Conservation (phyloP, 2,888 invertebrate genomes). For the Diaphora mendica region DNA sequence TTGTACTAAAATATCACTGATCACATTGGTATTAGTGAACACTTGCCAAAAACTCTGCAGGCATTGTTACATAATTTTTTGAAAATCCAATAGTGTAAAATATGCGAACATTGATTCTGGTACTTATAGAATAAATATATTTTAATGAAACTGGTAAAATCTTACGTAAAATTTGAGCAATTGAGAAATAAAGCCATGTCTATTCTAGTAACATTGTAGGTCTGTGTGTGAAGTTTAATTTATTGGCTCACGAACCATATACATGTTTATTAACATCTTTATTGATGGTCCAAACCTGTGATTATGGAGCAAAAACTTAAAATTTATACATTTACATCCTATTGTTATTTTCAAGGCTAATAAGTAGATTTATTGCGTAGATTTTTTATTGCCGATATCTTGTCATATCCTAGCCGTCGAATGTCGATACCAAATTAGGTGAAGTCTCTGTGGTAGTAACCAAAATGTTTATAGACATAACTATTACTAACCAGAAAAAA, state of each 20-base stretch:
- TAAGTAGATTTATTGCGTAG: background rate
- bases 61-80: too few species aligned
- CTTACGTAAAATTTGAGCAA: background rate
- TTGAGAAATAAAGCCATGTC: background rate
- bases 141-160: too few species aligned
- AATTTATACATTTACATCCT: background rate
- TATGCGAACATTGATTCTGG: too few species aligned
- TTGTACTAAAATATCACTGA: too few species aligned
- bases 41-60: too few species aligned
- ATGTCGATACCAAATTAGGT: background rate
- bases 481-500: background rate
- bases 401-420: background rate
- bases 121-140: too few species aligned
- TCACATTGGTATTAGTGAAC: too few species aligned
- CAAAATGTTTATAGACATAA: background rate
- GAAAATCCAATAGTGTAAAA: too few species aligned
- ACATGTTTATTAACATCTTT: background rate
- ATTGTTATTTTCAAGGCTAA: background rate
- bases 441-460: background rate
- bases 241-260: conserved; percentile 10
- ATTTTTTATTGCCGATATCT: background rate
- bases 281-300: conserved; percentile 6
- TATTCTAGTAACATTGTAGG: background rate
- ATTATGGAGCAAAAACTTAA: conserved; percentile 6
- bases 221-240: background rate